Evolutionary conservation across 53 echinoderm and acorn worm genomes (phyloP).

Genomic region (Henricia sp.): DNA sequence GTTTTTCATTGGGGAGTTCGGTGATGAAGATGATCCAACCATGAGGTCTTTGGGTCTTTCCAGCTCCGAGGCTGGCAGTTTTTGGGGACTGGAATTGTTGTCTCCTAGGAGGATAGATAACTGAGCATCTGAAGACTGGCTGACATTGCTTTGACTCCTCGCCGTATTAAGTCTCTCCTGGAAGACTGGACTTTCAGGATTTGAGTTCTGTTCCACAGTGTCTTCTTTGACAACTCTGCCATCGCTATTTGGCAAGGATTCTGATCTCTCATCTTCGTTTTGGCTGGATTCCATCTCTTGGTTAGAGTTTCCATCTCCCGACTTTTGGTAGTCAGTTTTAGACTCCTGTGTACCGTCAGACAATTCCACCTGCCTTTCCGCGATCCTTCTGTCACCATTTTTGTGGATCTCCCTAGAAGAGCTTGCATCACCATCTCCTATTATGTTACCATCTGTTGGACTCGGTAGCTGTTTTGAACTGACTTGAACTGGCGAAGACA

Average conservation of each 20-base stretch:
- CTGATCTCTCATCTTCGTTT: not conserved
- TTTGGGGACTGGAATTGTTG: not conserved
- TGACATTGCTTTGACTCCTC: conserved; percentile 54
- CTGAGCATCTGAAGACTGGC: conserved; percentile 80
- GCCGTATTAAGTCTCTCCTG: not conserved
- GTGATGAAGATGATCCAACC: conserved; percentile 7
- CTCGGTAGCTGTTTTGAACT: not conserved
- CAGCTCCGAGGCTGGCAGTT: not conserved
- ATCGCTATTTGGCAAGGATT: not conserved
- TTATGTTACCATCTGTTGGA: not conserved
- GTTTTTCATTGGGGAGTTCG: not conserved
- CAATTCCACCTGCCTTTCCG: conserved; percentile 32
- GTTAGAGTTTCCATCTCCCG: conserved; percentile 3
- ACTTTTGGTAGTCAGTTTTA: conserved; percentile 49
- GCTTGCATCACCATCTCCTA: conserved; percentile 24
- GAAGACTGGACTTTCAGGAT: conserved; percentile 21
- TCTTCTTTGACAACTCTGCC: not conserved
- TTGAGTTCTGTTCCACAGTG: not conserved
- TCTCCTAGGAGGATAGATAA: conserved; percentile 60
- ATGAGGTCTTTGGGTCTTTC: conserved; percentile 47
- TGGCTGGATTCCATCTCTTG: not conserved
- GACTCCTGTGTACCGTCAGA: conserved; percentile 66
- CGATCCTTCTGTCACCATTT: conserved; percentile 26
- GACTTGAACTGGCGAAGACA: conserved; percentile 26
- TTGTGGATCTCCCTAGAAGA: not conserved